Percentiles rank a stretch among this genome's conserved stretches.
Conservation (phyloP, 2,113 vertebrate genomes). For the Mormyrus lacerda region DNA sequence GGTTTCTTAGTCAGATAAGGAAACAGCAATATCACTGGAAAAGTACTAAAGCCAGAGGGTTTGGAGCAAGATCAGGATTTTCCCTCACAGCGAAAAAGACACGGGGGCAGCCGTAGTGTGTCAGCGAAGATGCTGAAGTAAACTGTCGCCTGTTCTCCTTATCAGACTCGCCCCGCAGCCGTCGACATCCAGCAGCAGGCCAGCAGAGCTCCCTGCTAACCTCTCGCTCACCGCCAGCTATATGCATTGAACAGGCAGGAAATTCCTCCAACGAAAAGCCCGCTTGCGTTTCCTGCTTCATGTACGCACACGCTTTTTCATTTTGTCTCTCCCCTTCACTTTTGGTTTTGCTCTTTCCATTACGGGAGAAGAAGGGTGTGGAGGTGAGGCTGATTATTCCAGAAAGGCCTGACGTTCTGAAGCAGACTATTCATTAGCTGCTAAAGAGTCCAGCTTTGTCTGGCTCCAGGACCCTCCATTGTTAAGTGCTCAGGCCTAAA, state of each 20-base stretch:
- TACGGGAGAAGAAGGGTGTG: slow-evolving; percentile 35
- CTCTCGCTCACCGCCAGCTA: slow-evolving; percentile 27
- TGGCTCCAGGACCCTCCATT: background rate
- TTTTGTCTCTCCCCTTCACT: slow-evolving; percentile 12
- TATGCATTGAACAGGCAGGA: slow-evolving; percentile 55
- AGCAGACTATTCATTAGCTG: slow-evolving; percentile 45
- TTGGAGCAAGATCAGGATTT: background rate
- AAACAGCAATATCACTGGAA: background rate
- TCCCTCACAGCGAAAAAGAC: background rate
- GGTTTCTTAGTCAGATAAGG: background rate
- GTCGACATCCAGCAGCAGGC: background rate
- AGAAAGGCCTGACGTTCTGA: slow-evolving; percentile 21
- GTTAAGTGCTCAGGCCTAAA: background rate
- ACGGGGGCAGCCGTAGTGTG: background rate
- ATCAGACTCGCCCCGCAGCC: background rate
- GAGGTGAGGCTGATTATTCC: slow-evolving; percentile 39
- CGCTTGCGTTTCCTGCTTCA: slow-evolving; percentile 50
- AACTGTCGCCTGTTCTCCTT: background rate
- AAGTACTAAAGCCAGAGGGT: background rate
- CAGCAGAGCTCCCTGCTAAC: background rate
- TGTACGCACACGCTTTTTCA: background rate
- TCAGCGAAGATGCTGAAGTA: background rate
- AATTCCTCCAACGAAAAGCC: slow-evolving; percentile 55
- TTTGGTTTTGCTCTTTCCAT: slow-evolving; percentile 32
- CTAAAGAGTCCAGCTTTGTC: slow-evolving; percentile 33